Evolutionary conservation across 2,888 invertebrate genomes (phyloP), one percentile per base, ranked within the genome.

Genomic region (Uloborus plumipes): DNA sequence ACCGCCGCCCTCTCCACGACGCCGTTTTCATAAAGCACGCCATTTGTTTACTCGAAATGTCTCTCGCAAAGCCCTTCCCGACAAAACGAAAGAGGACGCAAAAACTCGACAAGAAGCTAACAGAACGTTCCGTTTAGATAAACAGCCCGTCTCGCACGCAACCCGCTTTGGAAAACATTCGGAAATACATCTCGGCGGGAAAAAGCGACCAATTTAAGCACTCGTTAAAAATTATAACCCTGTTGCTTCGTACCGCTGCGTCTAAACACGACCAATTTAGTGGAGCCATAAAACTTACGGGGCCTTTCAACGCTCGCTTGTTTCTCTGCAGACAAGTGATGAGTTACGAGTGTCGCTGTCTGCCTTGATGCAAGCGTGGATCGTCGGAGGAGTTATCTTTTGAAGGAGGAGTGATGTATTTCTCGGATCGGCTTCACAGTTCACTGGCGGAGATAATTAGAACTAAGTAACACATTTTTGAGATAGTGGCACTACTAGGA

Each of bases 221-320:
- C 80, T 80, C 80, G 80, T 80, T 80, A 80, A 74, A 73, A 73
- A 73, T 73, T 74, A 80, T 80, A 39, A 39, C 39, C 39, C 74
- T 65, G n/a, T 62, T 31, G 31, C 74, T 73, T 62, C 55, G 58
- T 74, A 26, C 69, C 26, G n/a, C 65, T 31, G 53, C 69, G 73
- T 74, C 73, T 80, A 80, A 80, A 80, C 80, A 80, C 55, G 62
- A 47, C 73, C 80, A 74, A 80, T 80, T 80, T 80, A 80, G 62
- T 47, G 53, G 16, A 51, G 59, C 20, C 31, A 69, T 74, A 80
- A 80, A 80, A 74, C 74, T 69, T 74, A 55, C 69, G 73, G 50
- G 22, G 22, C 67, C 64, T 78, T 78, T 78, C 77, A 62, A 20
- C 77, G 64, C 58, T 49, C 11, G 47, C 47, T 39, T 39, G 39